Conservation (phyloP, 2,113 vertebrate species). For the Amphiprion ocellaris region DNA sequence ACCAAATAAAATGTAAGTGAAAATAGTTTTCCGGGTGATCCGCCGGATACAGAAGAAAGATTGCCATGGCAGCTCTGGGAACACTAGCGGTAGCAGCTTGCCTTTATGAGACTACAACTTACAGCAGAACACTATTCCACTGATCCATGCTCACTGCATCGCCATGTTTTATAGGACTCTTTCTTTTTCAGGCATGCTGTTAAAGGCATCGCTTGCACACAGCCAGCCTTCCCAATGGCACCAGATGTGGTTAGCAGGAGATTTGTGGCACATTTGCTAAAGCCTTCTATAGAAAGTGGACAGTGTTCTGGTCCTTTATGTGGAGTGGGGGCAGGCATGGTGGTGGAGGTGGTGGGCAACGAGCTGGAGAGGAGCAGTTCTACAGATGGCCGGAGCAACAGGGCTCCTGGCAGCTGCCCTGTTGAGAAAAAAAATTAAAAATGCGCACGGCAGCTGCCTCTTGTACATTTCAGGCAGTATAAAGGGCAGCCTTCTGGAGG, state of each 20-base stretch:
- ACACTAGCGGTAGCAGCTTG: neutral
- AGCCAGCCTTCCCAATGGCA: conserved; percentile 10
- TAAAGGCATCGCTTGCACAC: conserved; percentile 28
- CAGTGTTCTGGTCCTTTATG: conserved; percentile 18
- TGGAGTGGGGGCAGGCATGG: neutral
- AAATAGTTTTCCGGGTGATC: neutral
- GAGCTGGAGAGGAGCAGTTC: conserved; percentile 54
- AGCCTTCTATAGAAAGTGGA: neutral
- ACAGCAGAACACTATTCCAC: neutral
- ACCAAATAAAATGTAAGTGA: neutral
- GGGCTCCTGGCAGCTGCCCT: conserved; percentile 68
- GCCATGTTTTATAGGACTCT: conserved; percentile 11
- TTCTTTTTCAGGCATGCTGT: neutral
- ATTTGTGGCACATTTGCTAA: conserved; percentile 38
- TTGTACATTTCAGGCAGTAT: conserved; percentile 14
- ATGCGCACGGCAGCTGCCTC: conserved; percentile 52
- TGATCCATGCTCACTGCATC: conserved; percentile 1
- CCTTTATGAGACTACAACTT: conserved; percentile 14
- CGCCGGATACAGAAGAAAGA: neutral
- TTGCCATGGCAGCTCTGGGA: neutral
- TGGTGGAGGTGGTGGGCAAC: neutral
- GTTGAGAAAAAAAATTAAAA: conserved; percentile 22
- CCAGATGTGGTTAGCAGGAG: conserved; percentile 18
- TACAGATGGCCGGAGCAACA: conserved; percentile 71
- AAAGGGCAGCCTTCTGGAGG: conserved; percentile 30